Percentiles rank a stretch among this genome's conserved stretches.
Evolutionary conservation across 1,140 invertebrate species (phyloP).

Genomic region (Meloidogyne floridensis): DNA sequence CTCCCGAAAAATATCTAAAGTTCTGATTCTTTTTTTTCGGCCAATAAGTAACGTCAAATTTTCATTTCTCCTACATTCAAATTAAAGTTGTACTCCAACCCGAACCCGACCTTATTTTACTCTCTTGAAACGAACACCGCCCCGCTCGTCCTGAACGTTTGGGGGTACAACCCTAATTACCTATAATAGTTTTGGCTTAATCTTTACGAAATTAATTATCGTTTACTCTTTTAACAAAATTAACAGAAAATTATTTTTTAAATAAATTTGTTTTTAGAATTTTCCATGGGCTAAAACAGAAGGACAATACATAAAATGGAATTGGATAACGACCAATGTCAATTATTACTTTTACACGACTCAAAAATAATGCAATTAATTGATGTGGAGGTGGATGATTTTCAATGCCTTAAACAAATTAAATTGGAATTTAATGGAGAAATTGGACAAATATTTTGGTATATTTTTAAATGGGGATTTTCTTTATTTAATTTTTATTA

Average conservation of each 20-base stretch:
- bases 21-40: too few relatives aligned
- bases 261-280: slow-evolving; percentile 19
- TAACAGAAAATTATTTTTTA: background rate
- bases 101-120: too few relatives aligned
- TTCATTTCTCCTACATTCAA: too few relatives aligned
- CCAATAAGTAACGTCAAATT: too few relatives aligned
- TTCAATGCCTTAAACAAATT: slow-evolving; percentile 24
- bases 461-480: background rate
- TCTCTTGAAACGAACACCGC: too few relatives aligned
- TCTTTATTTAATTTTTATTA: background rate
- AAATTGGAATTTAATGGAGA: slow-evolving; percentile 11
- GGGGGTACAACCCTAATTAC: too few relatives aligned
- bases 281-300: slow-evolving; percentile 34
- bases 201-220: too few relatives aligned
- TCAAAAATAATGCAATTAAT: slow-evolving; percentile 34
- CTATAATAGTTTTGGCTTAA: too few relatives aligned
- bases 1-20: too few relatives aligned
- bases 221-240: too few relatives aligned
- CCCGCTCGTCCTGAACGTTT: too few relatives aligned
- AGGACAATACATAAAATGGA: slow-evolving; percentile 32
- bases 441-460: slow-evolving; percentile 14
- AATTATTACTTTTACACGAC: slow-evolving; percentile 37
- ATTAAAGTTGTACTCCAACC: too few relatives aligned
- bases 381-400: slow-evolving; percentile 14
- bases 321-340: slow-evolving; percentile 12